Percentiles rank a stretch among this genome's conserved stretches.
Conservation (phyloP, 23 tunicate genomes). For the Styela plicata region DNA sequence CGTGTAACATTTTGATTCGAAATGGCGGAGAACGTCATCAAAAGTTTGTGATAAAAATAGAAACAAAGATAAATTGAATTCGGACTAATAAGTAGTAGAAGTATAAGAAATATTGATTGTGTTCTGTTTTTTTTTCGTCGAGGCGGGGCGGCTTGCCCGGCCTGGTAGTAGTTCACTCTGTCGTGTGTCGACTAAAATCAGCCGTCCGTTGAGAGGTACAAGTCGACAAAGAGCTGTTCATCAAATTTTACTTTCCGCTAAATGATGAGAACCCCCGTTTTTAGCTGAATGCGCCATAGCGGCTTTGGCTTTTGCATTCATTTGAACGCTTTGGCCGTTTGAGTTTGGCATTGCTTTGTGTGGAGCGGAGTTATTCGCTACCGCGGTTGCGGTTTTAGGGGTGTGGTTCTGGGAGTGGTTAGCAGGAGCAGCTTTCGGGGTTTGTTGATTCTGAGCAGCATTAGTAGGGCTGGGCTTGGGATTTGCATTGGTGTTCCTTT, state of each 20-base stretch:
- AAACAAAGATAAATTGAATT: neutral
- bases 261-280: constrained; percentile 19
- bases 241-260: constrained; percentile 28
- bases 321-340: neutral
- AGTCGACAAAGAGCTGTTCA: neutral
- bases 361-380: neutral
- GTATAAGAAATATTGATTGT: no score
- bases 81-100: neutral
- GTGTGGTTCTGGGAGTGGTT: constrained; percentile 1
- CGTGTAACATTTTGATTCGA: no score
- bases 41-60: no score
- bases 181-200: no score
- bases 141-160: neutral
- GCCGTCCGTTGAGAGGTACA: no score
- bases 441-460: neutral
- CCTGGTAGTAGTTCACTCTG: no score
- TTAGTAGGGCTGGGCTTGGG: neutral
- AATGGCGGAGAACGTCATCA: no score
- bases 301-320: constrained; percentile 18
- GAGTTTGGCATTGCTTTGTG: constrained; percentile 4
- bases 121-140: neutral
- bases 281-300: constrained; percentile 12
- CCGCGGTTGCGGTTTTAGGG: neutral
- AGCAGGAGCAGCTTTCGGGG: constrained; percentile 7
- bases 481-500: neutral